Evolutionary conservation across 2,888 invertebrate genomes (phyloP), one percentile per base, ranked within the genome.

Genomic region (Lasioglossum zephyrum): DNA sequence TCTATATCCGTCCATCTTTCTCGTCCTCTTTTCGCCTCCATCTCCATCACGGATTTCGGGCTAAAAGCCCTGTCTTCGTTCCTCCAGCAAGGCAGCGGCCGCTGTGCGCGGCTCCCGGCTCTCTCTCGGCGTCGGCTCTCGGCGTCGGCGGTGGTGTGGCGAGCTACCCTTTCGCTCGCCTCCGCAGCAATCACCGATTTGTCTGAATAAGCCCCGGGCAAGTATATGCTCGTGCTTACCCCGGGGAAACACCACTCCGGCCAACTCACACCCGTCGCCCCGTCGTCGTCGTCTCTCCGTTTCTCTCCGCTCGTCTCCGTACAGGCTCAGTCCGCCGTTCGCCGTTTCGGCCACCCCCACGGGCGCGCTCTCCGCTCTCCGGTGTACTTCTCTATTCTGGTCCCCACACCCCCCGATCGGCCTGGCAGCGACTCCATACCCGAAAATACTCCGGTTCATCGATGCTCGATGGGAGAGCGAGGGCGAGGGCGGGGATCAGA

Each of bases 141-240:
- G 53, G 47, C 22, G 47, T 79, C 77, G 83, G 63, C 76, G 72
- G 82, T 41, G 77, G 73, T 69, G 75, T 81, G 39, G 78, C 57
- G 86, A 83, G 87, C 91, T 89, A 92, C 93, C 93, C 92, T 93
- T 93, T 93, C 93, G 92, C 94, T 93, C 93, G 93, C 91, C 92
- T 93, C 93, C 92, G 90, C 92, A 94, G 94, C 94, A 94, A 94
- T 94, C 94, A 94, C 94, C 94, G 94, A 94, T 94, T 94, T 94
- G 94, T 94, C 94, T 94, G 94, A 94, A 94, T 94, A 94, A 94
- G 94, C 94, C 94, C 92, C 92, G 92, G 94, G 94, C 94, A 94
- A 94, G 94, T 94, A 94, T 93, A 94, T 92, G 93, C 93, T 93
- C 92, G 78, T 92, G 92, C 92, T 92, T 93, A 93, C 92, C 93